These are phyloP conservation scores for Mamestra configurata DNA, from an alignment of 1,140 invertebrate species.

Conservation along the genomic window DNA sequence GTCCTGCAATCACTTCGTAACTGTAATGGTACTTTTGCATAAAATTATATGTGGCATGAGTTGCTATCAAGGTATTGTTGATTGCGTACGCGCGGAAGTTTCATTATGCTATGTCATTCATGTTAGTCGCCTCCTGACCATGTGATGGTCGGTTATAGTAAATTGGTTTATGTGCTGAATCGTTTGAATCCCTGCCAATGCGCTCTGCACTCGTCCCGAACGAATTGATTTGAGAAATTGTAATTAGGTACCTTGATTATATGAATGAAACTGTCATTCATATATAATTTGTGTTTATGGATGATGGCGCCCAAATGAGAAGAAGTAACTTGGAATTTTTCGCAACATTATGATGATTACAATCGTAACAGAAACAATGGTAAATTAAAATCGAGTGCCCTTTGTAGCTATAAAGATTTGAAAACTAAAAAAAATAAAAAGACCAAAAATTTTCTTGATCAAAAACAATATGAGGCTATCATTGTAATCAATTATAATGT, in stretches of 20 bases:
- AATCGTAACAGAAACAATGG: too few species aligned
- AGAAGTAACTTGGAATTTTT: neutral
- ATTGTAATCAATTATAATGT: neutral
- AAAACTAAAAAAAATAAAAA: too few species aligned
- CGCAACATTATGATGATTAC: neutral
- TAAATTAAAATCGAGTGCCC: neutral
- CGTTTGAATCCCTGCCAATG: conserved; percentile 47
- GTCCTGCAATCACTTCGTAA: conserved; percentile 18
- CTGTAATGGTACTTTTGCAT: conserved; percentile 45
- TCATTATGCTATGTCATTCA: conserved; percentile 62
- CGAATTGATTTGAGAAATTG: conserved; percentile 39
- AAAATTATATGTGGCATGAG: conserved; percentile 55
- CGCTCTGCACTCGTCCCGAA: conserved; percentile 15
- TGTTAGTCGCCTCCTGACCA: conserved; percentile 44
- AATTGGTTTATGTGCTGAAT: conserved; percentile 58
- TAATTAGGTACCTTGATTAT: conserved; percentile 35
- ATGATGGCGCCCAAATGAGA: neutral
- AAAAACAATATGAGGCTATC: neutral
- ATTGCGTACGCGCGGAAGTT: conserved; percentile 58
- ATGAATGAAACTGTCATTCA: conserved; percentile 46
- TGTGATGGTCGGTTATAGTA: conserved; percentile 52
- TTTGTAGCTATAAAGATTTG: neutral
- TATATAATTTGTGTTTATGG: neutral
- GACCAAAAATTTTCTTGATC: neutral
- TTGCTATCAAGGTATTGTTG: conserved; percentile 60